Evolutionary conservation across 2,797 vertebrate species (phyloP), one percentile per base, ranked within the genome.

Genomic region (Sciurus vulgaris): DNA sequence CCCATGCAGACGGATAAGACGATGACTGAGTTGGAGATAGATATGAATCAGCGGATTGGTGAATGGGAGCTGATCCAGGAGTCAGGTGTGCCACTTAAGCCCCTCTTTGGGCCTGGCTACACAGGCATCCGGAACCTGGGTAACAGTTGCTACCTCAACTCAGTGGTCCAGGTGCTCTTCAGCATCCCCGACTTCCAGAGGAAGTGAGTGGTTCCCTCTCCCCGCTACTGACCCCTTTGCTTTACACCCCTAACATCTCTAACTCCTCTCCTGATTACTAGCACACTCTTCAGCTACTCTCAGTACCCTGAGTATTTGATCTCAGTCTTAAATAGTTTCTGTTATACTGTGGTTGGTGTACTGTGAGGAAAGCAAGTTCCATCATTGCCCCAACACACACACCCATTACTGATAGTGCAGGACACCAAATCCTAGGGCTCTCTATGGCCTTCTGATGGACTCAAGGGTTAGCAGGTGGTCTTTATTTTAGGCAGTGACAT

Each of bases 81-180:
- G 98, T 99, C 99, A 0, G 99, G 99, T 0, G 99, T 99, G 94
- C 99, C 99, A 30, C 98, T 99, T 69, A 99, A 99, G 96, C 99
- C 99, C 26, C 96, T 99, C 77, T 99, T 98, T 51, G 99, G 99
- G 69, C 98, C 99, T 0, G 99, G 99, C 56, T 99, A 99, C 98
- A 99, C 99, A 0, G 99, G 99, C 93, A 99, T 99, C 99, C 99
- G 99, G 94, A 99, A 99, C 98, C 98, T 99, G 98, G 99, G 99
- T 94, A 99, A 99, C 98, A 99, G 99, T 98, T 99, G 99, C 99
- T 99, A 99, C 99, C 99, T 99, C 99, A 99, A 99, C 98, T 99
- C 99, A 7, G 99, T 99, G 98, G 99, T 99, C 99, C 99, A 99
- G 99, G 99, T 99, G 98, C 99, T 99, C 98, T 99, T 99, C 99